Percentiles rank a stretch among this genome's conserved stretches.
phyloP scores from a whole-genome alignment of 1,140 invertebrate genomes.

The Pogonus chalceus region DNA sequence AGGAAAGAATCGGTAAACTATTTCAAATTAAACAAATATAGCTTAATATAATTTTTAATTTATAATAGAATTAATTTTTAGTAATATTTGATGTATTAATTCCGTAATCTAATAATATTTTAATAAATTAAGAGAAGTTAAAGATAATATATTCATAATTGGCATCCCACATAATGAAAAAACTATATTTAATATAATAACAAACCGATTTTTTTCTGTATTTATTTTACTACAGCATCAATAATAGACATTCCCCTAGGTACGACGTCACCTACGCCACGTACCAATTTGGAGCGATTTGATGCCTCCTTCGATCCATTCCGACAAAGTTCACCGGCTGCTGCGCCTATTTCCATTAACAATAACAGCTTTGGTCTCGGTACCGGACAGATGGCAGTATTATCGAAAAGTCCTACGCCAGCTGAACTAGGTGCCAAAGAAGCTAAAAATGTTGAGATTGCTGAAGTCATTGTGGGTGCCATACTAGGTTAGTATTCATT shows the following conservation, averaged over 20 bases:
- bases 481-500: conserved; percentile 71
- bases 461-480: conserved; percentile 91
- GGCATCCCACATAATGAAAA: no score
- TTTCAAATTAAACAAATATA: no score
- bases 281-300: conserved; percentile 58
- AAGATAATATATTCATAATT: no score
- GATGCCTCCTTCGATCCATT: conserved; percentile 62
- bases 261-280: conserved; percentile 48
- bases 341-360: conserved; percentile 55
- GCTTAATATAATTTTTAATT: no score
- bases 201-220: neutral
- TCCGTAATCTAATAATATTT: no score
- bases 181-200: no score
- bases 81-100: no score
- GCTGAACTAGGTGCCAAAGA: conserved; percentile 60
- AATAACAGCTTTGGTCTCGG: conserved; percentile 73
- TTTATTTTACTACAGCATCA: no score
- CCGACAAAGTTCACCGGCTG: conserved; percentile 55
- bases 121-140: no score
- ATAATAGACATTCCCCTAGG: no score
- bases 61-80: no score
- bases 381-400: conserved; percentile 65
- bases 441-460: conserved; percentile 85
- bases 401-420: conserved; percentile 77
- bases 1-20: no score